These are phyloP conservation scores for Philaenus spumarius DNA, from an alignment of 1,140 invertebrate species.

Conservation along the genomic window DNA sequence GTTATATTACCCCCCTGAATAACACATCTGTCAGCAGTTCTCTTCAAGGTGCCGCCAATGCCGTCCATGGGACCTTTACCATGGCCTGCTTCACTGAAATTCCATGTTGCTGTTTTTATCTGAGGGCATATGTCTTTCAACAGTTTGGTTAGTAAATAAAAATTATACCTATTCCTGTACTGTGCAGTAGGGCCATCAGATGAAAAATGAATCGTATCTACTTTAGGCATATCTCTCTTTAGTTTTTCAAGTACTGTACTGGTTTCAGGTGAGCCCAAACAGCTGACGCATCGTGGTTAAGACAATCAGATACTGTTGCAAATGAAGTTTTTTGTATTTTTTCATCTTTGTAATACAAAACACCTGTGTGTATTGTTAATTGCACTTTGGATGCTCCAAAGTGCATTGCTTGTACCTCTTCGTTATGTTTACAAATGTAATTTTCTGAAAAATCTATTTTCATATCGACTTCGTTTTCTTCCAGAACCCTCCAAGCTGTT, in stretches of 20 bases:
- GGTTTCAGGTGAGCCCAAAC: slow-evolving; percentile 37
- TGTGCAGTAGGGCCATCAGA: slow-evolving; percentile 25
- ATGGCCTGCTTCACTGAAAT: slow-evolving; percentile 41
- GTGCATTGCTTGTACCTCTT: too few relatives aligned
- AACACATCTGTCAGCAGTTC: slow-evolving; percentile 35
- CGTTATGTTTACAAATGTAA: slow-evolving; percentile 34
- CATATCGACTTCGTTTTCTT: slow-evolving; percentile 31
- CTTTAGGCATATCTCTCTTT: slow-evolving; percentile 21
- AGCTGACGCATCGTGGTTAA: slow-evolving; percentile 33
- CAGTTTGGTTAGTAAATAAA: slow-evolving; percentile 24
- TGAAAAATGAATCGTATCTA: slow-evolving; percentile 25
- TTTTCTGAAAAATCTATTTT: slow-evolving; percentile 38
- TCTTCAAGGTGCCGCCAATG: slow-evolving; percentile 39
- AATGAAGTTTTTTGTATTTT: slow-evolving; percentile 30
- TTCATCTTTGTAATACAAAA: slow-evolving; percentile 28
- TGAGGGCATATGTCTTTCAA: slow-evolving; percentile 18
- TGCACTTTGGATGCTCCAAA: slow-evolving; percentile 32
- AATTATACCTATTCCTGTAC: slow-evolving; percentile 26
- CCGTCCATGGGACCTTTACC: slow-evolving; percentile 43
- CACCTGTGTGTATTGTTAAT: slow-evolving; percentile 36
- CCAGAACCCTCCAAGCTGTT: slow-evolving; percentile 32
- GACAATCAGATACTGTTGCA: slow-evolving; percentile 36
- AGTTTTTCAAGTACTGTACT: slow-evolving; percentile 30
- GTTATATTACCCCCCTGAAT: slow-evolving; percentile 33
- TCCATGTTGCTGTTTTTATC: slow-evolving; percentile 35